Percentiles rank a stretch among this genome's conserved stretches.
Conservation (phyloP, 2,113 vertebrate genomes). For the Xenotilapia caudafasciata region DNA sequence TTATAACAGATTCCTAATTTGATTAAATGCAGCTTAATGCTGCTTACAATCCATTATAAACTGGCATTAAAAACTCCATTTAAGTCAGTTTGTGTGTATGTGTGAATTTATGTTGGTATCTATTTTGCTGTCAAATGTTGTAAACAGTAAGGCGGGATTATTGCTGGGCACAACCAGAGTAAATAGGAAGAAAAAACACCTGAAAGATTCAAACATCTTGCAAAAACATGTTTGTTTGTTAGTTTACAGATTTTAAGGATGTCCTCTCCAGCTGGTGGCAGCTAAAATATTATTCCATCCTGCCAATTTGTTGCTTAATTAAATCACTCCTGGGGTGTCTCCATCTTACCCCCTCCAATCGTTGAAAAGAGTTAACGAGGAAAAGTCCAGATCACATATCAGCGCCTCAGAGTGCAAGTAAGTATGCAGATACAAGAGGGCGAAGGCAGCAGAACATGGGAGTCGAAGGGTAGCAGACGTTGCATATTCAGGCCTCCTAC, state of each 20-base stretch:
- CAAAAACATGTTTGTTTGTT: not conserved
- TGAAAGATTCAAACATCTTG: not conserved
- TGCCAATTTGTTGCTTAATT: not conserved
- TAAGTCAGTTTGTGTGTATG: not conserved
- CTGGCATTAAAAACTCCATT: not conserved
- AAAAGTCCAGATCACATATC: conserved; percentile 13
- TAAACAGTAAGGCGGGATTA: not conserved
- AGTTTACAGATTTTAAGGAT: not conserved
- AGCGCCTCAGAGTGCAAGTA: not conserved
- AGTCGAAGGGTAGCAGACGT: conserved; percentile 45
- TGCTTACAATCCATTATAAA: not conserved
- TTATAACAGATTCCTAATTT: not conserved
- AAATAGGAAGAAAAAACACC: not conserved
- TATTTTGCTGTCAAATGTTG: not conserved
- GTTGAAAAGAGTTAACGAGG: not conserved
- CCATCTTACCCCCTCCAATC: not conserved
- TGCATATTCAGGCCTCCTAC: conserved; percentile 67
- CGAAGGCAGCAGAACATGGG: conserved; percentile 11
- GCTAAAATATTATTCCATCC: not conserved
- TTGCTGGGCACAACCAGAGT: not conserved
- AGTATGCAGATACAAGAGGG: not conserved
- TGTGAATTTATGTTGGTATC: not conserved
- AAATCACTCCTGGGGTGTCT: not conserved
- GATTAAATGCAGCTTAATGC: not conserved
- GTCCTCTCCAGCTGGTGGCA: not conserved